Evolutionary conservation across 2,797 vertebrate genomes (phyloP).

Genomic region (Chaenodraco wilsoni): DNA sequence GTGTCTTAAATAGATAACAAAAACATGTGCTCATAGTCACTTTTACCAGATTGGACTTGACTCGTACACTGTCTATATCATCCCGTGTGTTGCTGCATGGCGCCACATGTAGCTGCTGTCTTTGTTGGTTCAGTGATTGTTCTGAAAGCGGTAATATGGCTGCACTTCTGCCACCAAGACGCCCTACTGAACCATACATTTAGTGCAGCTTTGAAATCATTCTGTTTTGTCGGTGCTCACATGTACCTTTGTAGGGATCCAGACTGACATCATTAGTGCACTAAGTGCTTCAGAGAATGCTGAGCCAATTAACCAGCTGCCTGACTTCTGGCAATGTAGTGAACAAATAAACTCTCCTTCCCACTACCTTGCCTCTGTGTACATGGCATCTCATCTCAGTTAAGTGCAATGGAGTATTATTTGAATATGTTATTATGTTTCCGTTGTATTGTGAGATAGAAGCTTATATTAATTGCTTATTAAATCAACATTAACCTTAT

Average conservation of each 20-base stretch:
- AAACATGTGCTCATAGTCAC: background rate
- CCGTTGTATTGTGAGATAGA: slow-evolving; percentile 60
- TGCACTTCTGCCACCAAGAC: slow-evolving; percentile 1
- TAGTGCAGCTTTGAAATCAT: slow-evolving; percentile 30
- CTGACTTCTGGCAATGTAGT: slow-evolving; percentile 63
- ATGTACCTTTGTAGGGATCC: slow-evolving; percentile 47
- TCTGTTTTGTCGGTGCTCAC: slow-evolving; percentile 54
- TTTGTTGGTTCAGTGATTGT: slow-evolving; percentile 10
- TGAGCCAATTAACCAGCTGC: slow-evolving; percentile 75
- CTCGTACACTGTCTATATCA: background rate
- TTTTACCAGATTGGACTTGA: background rate
- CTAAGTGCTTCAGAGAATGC: slow-evolving; percentile 65
- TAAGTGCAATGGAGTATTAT: slow-evolving; percentile 65
- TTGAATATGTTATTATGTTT: slow-evolving; percentile 71
- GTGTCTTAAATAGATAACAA: slow-evolving; percentile 10
- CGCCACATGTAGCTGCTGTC: background rate
- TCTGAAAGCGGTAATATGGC: slow-evolving; percentile 3
- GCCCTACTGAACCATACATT: slow-evolving; percentile 8
- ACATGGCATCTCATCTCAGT: slow-evolving; percentile 41
- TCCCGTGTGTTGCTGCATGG: background rate
- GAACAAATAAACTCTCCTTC: slow-evolving; percentile 74
- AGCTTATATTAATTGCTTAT: slow-evolving; percentile 78
- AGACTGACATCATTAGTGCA: slow-evolving; percentile 69
- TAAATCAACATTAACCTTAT: slow-evolving; percentile 81
- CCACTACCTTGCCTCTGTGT: slow-evolving; percentile 48